phyloP scores from a whole-genome alignment of 2,888 invertebrate species.

The Candidula unifasciata region DNA sequence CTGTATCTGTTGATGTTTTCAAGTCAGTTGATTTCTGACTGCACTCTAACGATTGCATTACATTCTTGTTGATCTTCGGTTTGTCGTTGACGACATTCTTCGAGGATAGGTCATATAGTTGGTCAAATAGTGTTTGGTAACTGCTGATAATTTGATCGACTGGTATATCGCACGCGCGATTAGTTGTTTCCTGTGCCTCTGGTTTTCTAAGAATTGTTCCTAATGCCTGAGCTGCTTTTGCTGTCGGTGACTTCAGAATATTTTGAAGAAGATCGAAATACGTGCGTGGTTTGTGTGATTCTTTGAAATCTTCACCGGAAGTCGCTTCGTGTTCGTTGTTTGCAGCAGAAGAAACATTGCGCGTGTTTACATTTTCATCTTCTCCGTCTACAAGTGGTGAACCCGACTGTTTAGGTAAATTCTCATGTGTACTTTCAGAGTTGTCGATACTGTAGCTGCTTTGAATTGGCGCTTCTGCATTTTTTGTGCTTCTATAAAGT shows the following conservation, averaged over 20 bases:
- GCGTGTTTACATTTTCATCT: no score
- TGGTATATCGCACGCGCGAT: constrained; percentile 19
- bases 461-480: background rate
- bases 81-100: background rate
- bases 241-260: constrained; percentile 34
- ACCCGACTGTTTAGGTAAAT: background rate
- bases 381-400: background rate
- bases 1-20: background rate
- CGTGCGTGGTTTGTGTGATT: background rate
- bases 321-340: background rate
- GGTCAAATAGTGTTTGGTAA: constrained; percentile 40
- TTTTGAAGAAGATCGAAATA: constrained; percentile 41
- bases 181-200: background rate
- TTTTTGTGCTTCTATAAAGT: background rate
- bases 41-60: background rate
- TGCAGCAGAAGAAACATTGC: background rate
- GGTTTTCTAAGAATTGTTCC: constrained; percentile 37
- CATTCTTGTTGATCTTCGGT: no score
- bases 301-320: background rate
- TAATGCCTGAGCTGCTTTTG: constrained; percentile 32
- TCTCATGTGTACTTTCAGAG: background rate
- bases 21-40: no score
- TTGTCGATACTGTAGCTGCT: background rate
- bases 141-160: constrained; percentile 43
- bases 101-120: background rate